Conservation (phyloP, 2,797 vertebrate species). For the Lithobates pipiens region DNA sequence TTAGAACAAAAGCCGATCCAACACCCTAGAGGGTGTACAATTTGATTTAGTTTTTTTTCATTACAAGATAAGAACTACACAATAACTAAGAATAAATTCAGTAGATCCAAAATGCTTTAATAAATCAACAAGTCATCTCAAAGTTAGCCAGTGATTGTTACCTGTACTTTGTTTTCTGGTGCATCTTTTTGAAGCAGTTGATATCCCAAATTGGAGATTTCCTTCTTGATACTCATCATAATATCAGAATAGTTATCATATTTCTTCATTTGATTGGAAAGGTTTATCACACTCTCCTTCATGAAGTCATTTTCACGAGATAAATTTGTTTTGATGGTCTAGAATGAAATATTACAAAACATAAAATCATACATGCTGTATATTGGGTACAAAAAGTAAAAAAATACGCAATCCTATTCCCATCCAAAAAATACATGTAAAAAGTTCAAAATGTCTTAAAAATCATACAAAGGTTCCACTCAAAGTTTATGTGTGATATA, state of each 20-base stretch:
- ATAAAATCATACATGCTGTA: too few relatives aligned
- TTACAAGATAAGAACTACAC: not conserved
- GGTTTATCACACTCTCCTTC: conserved; percentile 86
- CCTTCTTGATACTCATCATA: conserved; percentile 96
- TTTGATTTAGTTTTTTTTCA: not conserved
- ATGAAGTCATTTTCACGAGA: conserved; percentile 90
- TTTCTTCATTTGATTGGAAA: conserved; percentile 87
- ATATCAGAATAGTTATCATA: conserved; percentile 95
- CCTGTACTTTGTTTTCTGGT: conserved; percentile 84
- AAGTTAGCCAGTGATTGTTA: conserved; percentile 61
- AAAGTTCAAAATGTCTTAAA: too few relatives aligned
- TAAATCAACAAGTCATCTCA: too few relatives aligned
- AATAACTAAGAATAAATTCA: not conserved
- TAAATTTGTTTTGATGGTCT: conserved; percentile 96
- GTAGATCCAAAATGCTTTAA: not conserved
- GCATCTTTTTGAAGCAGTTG: conserved; percentile 94
- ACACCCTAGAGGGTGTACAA: not conserved
- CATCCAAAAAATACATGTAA: too few relatives aligned
- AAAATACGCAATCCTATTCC: too few relatives aligned
- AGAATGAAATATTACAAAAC: conserved; percentile 30
- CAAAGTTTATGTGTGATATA: too few relatives aligned
- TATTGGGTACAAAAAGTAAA: too few relatives aligned
- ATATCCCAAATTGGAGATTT: conserved; percentile 91
- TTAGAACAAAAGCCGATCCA: too few relatives aligned
- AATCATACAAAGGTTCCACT: too few relatives aligned